Evolutionary conservation across 2,888 invertebrate species (phyloP).

Genomic region (Alsophila aescularia): DNA sequence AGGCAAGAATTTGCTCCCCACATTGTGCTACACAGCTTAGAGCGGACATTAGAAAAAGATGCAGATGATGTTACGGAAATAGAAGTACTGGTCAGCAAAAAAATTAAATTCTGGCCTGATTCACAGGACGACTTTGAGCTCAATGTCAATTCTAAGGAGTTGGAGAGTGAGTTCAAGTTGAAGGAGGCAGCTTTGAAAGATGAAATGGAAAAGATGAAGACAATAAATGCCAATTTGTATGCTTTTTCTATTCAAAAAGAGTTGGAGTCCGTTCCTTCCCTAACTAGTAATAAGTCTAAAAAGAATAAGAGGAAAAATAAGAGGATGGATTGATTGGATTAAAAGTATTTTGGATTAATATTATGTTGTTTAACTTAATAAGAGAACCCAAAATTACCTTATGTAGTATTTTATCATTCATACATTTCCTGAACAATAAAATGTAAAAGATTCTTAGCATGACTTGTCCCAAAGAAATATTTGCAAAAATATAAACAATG

Average conservation of each 20-base stretch:
- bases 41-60: constrained; percentile 85
- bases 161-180: constrained; percentile 54
- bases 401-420: no score
- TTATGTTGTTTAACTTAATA: no score
- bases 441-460: no score
- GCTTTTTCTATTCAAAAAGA: constrained; percentile 78
- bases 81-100: constrained; percentile 67
- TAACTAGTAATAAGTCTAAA: constrained; percentile 50
- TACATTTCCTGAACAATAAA: no score
- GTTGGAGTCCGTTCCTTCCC: constrained; percentile 52
- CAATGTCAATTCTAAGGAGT: constrained; percentile 45
- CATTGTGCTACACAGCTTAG: constrained; percentile 85
- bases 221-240: constrained; percentile 85
- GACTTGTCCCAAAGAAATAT: no score
- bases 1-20: constrained; percentile 84
- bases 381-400: no score
- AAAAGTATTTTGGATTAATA: constrained; percentile 11
- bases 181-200: constrained; percentile 64
- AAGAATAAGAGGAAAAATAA: constrained; percentile 52
- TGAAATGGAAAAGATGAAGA: constrained; percentile 82
- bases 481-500: no score
- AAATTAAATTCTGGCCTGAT: constrained; percentile 72
- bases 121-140: constrained; percentile 36
- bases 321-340: background rate
- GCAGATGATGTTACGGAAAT: constrained; percentile 73